Conservation (phyloP, 1,140 invertebrate species). For the Saxidomus purpurata region DNA sequence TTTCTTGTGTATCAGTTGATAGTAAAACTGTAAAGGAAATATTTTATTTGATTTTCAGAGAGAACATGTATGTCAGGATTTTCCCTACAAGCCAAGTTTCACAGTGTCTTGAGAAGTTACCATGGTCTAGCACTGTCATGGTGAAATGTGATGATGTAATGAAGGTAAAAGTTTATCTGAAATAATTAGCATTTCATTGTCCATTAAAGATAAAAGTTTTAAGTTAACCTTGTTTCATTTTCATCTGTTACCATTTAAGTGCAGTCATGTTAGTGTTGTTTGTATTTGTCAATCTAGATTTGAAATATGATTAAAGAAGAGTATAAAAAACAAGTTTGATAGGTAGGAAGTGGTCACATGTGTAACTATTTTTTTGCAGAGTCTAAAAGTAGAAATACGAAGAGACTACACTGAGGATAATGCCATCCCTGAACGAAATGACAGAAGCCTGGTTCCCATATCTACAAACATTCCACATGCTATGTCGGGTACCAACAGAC, state of each 20-base stretch:
- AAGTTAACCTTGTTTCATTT: no score
- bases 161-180: constrained; percentile 28
- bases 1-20: no score
- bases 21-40: no score
- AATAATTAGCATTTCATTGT: not conserved
- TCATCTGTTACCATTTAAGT: no score
- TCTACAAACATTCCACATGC: constrained; percentile 7
- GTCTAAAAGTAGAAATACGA: constrained; percentile 32
- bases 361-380: not conserved
- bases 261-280: no score
- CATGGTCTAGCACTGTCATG: constrained; percentile 46
- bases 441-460: constrained; percentile 45
- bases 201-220: no score
- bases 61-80: constrained; percentile 29
- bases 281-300: no score
- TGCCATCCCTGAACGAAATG: not conserved
- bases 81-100: constrained; percentile 23
- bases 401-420: not conserved
- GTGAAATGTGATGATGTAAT: not conserved
- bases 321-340: no score
- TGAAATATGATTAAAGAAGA: no score
- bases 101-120: not conserved
- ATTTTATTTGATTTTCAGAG: no score
- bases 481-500: constrained; percentile 3
- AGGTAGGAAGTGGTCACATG: no score